phyloP scores from a whole-genome alignment of 2,888 invertebrate genomes.

The Napeogenes inachia region DNA sequence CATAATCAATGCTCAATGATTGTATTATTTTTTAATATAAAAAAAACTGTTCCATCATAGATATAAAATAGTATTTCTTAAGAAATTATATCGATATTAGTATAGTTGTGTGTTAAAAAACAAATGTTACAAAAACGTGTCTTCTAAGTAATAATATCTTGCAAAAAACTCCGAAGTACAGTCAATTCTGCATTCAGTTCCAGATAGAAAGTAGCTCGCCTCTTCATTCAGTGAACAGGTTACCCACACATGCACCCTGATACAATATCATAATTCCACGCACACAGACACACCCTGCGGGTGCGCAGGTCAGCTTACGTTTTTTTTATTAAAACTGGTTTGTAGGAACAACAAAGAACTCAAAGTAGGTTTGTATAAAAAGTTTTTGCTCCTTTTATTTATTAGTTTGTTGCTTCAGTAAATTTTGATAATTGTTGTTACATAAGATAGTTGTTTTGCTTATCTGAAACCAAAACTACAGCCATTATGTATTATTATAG shows the following conservation, averaged over 20 bases:
- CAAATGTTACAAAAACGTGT: too few relatives aligned
- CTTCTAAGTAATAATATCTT: too few relatives aligned
- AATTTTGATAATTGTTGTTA: constrained; percentile 12
- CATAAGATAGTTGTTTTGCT: constrained; percentile 34
- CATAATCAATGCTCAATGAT: too few relatives aligned
- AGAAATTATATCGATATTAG: too few relatives aligned
- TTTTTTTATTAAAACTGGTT: constrained; percentile 66
- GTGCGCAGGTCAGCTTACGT: constrained; percentile 63
- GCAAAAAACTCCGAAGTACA: too few relatives aligned
- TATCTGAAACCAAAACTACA: too few relatives aligned
- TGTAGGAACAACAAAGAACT: constrained; percentile 63
- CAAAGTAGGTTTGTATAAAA: constrained; percentile 45
- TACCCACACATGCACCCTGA: constrained; percentile 50
- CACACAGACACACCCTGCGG: constrained; percentile 47
- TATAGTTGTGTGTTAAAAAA: too few relatives aligned
- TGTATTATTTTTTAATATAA: too few relatives aligned
- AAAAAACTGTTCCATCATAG: too few relatives aligned
- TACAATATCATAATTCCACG: constrained; percentile 30
- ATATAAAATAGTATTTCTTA: too few relatives aligned
- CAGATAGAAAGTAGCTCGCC: constrained; percentile 73
- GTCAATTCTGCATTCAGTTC: background rate
- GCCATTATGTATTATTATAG: too few relatives aligned
- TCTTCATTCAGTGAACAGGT: constrained; percentile 75
- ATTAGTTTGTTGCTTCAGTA: constrained; percentile 6
- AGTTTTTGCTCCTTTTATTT: constrained; percentile 31